Base-by-base conservation (phyloP, 92 coral and sea anemone species). In the Bergia sp. region DNA sequence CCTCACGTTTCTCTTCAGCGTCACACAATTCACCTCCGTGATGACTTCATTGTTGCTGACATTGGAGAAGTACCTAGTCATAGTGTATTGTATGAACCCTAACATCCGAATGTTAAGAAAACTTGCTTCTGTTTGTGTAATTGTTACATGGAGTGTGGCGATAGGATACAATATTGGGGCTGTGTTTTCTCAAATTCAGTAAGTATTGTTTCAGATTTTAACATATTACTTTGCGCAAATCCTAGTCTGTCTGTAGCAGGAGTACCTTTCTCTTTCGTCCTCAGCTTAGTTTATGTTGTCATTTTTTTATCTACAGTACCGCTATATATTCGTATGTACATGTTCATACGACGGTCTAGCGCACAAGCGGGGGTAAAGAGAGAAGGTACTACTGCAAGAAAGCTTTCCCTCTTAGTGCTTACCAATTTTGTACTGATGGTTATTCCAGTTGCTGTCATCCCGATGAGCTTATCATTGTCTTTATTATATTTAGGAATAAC, bases 31-130 rank as follows among this genome's bases (percentile, higher is more conserved):
- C 36, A 66, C 55, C 11, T 82, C 86, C 21, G 86, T 82, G 37
- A 67, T 82, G 86, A 82, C 77, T 61, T 82, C 86, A 65, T 23
- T 82, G 6, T 67, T 82, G 2, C 37, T 82, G 76, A 82, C 76
- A 7, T 20, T 66, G n/a, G 86, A 82, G 20, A 67, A 72, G 23
- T 82, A 82, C 57, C 72, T 82, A 37, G 86, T 77, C 3, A 82
- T 82, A 37, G 86, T 82, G 61, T 82, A 82, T 61, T 82, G 86
- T 40, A 82, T 82, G 86, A 82, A 82, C 20, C 86, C 86, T 12
- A 45, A 40, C 13, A 58, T 82, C 4, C 61, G 86, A 36, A 82
- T 82, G 40, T 66, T 77, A 42, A 66, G 77, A 82, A 82, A 47
- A 66, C 42, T 42, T 0, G 57, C 49, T 44, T 82, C 16, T 43